A percentile compares a stretch with the other conserved stretches of the same genome.
phyloP scores from a whole-genome alignment of 1,140 invertebrate genomes.

The Euschistus heros region DNA sequence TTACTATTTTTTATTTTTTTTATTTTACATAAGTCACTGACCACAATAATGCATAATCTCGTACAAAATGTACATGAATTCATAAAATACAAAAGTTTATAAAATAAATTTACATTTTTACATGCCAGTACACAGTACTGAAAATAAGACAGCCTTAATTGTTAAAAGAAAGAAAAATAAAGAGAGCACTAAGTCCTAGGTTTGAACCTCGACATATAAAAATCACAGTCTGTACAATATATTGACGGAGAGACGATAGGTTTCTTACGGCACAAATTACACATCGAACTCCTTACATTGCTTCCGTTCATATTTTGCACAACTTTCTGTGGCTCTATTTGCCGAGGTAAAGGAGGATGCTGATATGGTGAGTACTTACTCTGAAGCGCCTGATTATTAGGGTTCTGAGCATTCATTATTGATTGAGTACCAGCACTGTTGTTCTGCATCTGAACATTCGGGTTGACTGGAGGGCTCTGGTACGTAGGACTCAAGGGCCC shows the following conservation, averaged over 20 bases:
- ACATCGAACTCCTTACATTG: conserved; percentile 40
- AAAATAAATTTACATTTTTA: conserved; percentile 2
- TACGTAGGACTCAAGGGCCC: neutral
- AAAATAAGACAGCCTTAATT: neutral
- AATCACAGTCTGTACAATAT: conserved; percentile 81
- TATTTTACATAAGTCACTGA: no score
- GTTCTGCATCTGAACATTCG: neutral
- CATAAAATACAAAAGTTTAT: neutral
- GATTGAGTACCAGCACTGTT: neutral
- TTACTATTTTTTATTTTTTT: no score
- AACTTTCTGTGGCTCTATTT: conserved; percentile 18
- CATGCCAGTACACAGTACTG: conserved; percentile 9
- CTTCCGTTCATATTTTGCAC: neutral
- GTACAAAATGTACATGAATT: no score
- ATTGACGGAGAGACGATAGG: conserved; percentile 57
- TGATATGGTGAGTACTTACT: conserved; percentile 35
- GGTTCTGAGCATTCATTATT: neutral
- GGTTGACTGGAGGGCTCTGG: neutral
- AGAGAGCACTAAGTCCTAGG: conserved; percentile 39
- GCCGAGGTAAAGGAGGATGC: conserved; percentile 35
- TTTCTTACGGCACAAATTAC: conserved; percentile 77
- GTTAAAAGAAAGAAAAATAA: neutral
- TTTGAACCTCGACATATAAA: conserved; percentile 79
- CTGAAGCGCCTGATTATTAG: neutral
- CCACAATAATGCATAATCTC: no score